Percentiles rank a stretch among this genome's conserved stretches.
phyloP scores from a whole-genome alignment of 2,113 vertebrate genomes.

The Camelus dromedarius region DNA sequence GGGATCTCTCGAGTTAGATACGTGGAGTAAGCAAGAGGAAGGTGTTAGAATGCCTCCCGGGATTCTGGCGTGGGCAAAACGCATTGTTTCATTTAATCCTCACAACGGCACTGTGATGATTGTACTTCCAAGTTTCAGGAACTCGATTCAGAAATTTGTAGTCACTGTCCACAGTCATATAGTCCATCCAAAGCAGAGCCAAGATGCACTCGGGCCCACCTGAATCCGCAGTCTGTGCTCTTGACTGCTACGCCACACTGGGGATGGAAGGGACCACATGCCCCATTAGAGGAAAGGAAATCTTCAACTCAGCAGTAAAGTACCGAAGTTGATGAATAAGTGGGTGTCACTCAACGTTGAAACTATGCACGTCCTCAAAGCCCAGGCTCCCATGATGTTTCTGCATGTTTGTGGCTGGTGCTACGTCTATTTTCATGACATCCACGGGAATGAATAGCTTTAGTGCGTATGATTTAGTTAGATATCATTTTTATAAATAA shows the following conservation, averaged over 20 bases:
- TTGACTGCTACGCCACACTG: not conserved
- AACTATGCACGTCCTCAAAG: not conserved
- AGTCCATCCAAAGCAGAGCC: not conserved
- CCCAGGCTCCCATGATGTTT: not conserved
- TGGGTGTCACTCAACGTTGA: not conserved
- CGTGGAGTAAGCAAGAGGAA: not conserved
- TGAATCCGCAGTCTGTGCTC: not conserved
- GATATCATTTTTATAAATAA: not conserved
- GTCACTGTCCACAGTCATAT: not conserved
- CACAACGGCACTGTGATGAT: not conserved
- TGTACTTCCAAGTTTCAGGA: not conserved
- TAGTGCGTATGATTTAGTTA: not conserved
- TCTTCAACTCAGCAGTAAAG: not conserved
- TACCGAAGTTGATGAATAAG: not conserved
- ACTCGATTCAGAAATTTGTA: not conserved
- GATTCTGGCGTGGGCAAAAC: not conserved
- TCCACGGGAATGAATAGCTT: not conserved
- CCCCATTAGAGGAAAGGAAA: not conserved
- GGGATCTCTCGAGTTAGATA: not conserved
- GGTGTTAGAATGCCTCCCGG: not conserved
- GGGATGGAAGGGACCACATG: not conserved
- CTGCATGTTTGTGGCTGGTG: not conserved
- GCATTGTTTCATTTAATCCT: not conserved
- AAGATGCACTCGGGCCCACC: not conserved
- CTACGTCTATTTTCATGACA: not conserved